A percentile compares a stretch with the other conserved stretches of the same genome.
Evolutionary conservation across 2,797 vertebrate genomes (phyloP).

Genomic region (Sciurus vulgaris): DNA sequence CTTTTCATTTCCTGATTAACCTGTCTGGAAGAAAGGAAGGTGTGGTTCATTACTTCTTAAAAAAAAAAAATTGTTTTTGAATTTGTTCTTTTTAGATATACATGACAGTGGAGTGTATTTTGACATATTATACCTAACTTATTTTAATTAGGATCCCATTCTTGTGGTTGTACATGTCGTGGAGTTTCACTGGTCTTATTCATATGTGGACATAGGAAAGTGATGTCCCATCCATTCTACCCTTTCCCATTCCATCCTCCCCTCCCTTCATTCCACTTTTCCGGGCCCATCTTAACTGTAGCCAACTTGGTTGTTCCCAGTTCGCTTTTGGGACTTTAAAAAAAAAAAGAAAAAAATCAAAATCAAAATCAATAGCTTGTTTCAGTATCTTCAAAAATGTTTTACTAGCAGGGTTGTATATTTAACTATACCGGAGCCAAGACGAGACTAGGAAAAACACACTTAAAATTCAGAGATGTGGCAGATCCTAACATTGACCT

Average conservation of each 20-base stretch:
- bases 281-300: background rate
- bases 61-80: too few relatives aligned
- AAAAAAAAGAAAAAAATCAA: background rate
- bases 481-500: background rate
- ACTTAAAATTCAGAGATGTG: constrained; percentile 62
- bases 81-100: too few relatives aligned
- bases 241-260: too few relatives aligned
- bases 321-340: background rate
- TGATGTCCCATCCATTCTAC: too few relatives aligned
- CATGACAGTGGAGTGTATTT: too few relatives aligned
- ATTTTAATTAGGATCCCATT: too few relatives aligned
- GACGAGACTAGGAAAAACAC: constrained; percentile 42
- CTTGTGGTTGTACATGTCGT: too few relatives aligned
- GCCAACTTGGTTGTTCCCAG: constrained; percentile 11
- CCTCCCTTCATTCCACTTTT: too few relatives aligned
- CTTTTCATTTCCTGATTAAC: constrained; percentile 1
- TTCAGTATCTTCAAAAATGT: constrained; percentile 66
- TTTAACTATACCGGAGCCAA: constrained; percentile 57
- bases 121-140: too few relatives aligned
- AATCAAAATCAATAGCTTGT: constrained; percentile 44
- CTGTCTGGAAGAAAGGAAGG: background rate
- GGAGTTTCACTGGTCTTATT: too few relatives aligned
- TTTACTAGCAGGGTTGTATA: constrained; percentile 54
- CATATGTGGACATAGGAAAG: too few relatives aligned
- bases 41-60: background rate